Percentiles rank a stretch among this genome's conserved stretches.
Evolutionary conservation across 2,888 invertebrate genomes (phyloP).

Genomic region (Harpagoxenus sublaevis): DNA sequence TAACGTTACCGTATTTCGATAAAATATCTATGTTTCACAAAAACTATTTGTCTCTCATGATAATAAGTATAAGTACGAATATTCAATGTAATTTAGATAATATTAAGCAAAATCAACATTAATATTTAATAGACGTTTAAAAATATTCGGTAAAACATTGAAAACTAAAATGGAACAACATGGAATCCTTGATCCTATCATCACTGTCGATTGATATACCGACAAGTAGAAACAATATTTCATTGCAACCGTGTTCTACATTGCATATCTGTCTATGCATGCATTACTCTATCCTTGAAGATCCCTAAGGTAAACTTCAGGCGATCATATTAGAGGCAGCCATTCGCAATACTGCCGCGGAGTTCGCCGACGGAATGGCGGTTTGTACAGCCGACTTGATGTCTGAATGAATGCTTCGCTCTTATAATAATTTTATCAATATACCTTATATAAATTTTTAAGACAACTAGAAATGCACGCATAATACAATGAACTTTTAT

Average conservation of each 20-base stretch:
- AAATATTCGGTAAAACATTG: not conserved
- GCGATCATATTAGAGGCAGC: constrained; percentile 35
- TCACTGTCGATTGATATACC: not conserved
- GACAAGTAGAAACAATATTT: constrained; percentile 23
- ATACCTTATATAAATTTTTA: not conserved
- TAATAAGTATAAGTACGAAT: not conserved
- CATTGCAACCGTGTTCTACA: not conserved
- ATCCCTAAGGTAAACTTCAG: constrained; percentile 3
- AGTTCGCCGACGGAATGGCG: constrained; percentile 60
- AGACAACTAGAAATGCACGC: not conserved
- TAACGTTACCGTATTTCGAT: not conserved
- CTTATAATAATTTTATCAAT: constrained; percentile 5
- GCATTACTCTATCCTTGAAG: not conserved
- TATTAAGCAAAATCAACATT: not conserved
- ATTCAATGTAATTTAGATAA: constrained; percentile 13
- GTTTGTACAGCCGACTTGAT: constrained; percentile 34
- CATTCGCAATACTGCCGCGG: constrained; percentile 30
- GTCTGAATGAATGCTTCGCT: not conserved
- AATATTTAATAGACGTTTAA: not conserved
- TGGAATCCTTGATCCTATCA: not conserved
- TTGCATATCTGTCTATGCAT: constrained; percentile 1
- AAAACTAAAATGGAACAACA: not conserved
- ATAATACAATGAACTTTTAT: not conserved
- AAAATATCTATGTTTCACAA: not conserved
- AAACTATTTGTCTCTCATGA: not conserved